Evolutionary conservation across 2,797 vertebrate species (phyloP), one percentile per base, ranked within the genome.

Genomic region (Petrocephalus sullivani): DNA sequence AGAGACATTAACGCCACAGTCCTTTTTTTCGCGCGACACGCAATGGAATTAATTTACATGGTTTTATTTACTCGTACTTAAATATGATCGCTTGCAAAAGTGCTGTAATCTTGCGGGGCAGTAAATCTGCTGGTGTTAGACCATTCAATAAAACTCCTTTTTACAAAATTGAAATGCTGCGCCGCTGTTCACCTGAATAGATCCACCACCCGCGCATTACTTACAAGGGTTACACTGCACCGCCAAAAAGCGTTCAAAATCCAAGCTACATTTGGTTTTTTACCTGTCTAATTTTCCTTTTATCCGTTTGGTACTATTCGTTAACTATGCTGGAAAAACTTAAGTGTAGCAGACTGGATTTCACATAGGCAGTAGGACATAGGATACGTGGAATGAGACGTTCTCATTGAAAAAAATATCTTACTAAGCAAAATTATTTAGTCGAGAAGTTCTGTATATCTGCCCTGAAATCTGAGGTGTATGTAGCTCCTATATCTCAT

Each of bases 131-230:
- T n/a, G 75, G 82, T 67, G 28, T 60, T 86, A 41, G 56, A 46
- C 7, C 56, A 28, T 67, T 86, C 88, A 21, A 87, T 89, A 87
- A 75, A 89, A 53, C 51, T 86, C 84, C 61, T 82, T 58, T 89
- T 61, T 81, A 78, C 21, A 60, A 81, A 82, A 89, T 86, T 87
- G 88, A 87, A 61, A 58, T 64, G 21, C 28, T 12, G 82, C 28
- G 1, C 61, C 61, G 53, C 58, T 71, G 85, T 1, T 58, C 53
- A 33, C 61, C 16, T 10, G 86, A 57, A 88, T 54, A 85, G 87
- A 88, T 54, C 46, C 46, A 58, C 19, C 10, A 61, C 84, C 1
- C 54, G 19, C 51, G 57, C 41, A 57, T 57, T 67, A 46, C 33
- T 46, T 86, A 84, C 4, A 57, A 46, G 56, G 81, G 81, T 67